Conservation (phyloP, 2,113 vertebrate genomes). For the Psilopogon haemacephalus region DNA sequence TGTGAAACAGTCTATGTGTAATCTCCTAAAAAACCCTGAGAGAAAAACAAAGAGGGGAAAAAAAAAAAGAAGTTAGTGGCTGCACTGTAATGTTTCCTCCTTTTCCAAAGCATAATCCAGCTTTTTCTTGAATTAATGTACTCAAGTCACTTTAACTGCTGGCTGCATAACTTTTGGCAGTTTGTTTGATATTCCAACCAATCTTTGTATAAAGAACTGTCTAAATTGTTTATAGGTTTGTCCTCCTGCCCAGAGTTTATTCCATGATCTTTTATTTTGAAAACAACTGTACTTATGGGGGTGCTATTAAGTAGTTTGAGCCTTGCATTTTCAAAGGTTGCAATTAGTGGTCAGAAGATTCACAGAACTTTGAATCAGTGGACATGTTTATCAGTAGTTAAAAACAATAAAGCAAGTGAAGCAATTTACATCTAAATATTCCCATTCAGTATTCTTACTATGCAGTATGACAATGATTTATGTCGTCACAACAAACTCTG, state of each 20-base stretch:
- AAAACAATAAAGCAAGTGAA: background rate
- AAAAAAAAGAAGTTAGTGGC: background rate
- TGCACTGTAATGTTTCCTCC: background rate
- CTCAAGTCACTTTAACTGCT: slow-evolving; percentile 51
- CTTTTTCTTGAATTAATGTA: slow-evolving; percentile 52
- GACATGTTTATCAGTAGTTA: slow-evolving; percentile 2
- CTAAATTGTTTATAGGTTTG: slow-evolving; percentile 65
- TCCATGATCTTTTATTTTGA: slow-evolving; percentile 48
- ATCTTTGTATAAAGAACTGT: slow-evolving; percentile 47
- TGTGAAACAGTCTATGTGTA: background rate
- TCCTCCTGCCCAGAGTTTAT: slow-evolving; percentile 51
- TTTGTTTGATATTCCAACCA: slow-evolving; percentile 55
- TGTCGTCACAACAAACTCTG: background rate
- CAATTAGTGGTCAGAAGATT: background rate
- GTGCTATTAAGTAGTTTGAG: background rate
- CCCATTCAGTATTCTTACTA: background rate
- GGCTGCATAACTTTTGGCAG: slow-evolving; percentile 48
- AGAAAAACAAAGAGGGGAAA: too few relatives aligned
- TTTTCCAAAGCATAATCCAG: slow-evolving; percentile 60
- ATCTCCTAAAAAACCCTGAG: background rate
- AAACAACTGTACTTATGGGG: slow-evolving; percentile 17
- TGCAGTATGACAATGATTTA: background rate
- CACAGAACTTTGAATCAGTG: background rate
- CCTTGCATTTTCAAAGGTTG: background rate
- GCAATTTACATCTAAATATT: background rate